A percentile compares a stretch with the other conserved stretches of the same genome.
phyloP scores from a whole-genome alignment of 1,140 invertebrate species.

The Tetramorium simillimum region DNA sequence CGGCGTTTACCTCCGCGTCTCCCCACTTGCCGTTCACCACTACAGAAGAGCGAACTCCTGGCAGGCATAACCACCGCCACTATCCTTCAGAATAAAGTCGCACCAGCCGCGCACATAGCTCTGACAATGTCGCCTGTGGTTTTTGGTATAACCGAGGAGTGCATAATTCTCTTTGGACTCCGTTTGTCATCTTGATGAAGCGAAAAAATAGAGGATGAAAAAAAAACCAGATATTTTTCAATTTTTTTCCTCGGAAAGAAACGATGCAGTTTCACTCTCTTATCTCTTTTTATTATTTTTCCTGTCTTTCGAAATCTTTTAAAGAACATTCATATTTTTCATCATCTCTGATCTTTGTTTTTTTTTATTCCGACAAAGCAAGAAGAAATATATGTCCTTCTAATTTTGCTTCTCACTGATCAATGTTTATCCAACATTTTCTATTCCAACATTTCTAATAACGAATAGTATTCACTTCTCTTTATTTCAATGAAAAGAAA shows the following conservation, averaged over 20 bases:
- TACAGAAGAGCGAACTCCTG: background rate
- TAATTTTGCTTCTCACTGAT: background rate
- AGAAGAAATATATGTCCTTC: background rate
- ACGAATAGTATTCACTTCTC: background rate
- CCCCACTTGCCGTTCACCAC: slow-evolving; percentile 40
- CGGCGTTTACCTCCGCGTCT: slow-evolving; percentile 41
- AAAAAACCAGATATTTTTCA: background rate
- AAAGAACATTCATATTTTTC: background rate
- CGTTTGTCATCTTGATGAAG: background rate
- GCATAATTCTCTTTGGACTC: background rate
- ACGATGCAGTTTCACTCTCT: background rate
- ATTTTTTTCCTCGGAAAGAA: background rate
- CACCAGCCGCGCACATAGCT: slow-evolving; percentile 1
- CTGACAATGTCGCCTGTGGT: slow-evolving; percentile 36
- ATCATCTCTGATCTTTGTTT: background rate
- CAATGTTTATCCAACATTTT: background rate
- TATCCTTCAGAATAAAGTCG: slow-evolving; percentile 26
- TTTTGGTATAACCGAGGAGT: background rate
- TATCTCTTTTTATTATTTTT: background rate
- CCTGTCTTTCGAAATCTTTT: background rate
- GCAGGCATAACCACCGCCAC: slow-evolving; percentile 55
- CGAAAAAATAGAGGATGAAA: background rate
- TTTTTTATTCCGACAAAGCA: background rate
- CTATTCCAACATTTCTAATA: too few relatives aligned
- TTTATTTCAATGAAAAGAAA: background rate